Conservation (phyloP, 2,888 invertebrate species). For the Gibbula magus region DNA sequence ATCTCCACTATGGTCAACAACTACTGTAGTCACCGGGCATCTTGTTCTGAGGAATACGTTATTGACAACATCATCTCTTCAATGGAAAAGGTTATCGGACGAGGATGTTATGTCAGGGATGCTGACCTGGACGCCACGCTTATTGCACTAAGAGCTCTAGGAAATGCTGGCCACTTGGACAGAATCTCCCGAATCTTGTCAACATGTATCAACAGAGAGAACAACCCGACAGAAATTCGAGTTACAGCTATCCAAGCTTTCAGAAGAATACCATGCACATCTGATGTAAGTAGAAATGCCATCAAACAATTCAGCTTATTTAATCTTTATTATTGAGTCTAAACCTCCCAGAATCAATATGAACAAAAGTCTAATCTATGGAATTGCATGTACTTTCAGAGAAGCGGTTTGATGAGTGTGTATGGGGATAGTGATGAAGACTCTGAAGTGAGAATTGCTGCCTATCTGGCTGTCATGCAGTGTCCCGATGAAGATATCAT, state of each 20-base stretch:
- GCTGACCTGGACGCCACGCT: slow-evolving; percentile 75
- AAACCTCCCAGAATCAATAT: slow-evolving; percentile 76
- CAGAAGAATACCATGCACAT: slow-evolving; percentile 82
- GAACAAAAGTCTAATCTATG: too few relatives aligned
- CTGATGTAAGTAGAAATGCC: slow-evolving; percentile 66
- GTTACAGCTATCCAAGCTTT: slow-evolving; percentile 89
- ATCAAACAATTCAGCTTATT: slow-evolving; percentile 60
- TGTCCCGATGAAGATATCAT: slow-evolving; percentile 89
- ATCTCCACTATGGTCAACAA: slow-evolving; percentile 84
- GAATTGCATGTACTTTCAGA: slow-evolving; percentile 43
- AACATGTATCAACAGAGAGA: slow-evolving; percentile 74
- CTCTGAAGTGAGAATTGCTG: slow-evolving; percentile 88
- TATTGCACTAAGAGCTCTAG: slow-evolving; percentile 88
- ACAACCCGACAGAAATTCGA: slow-evolving; percentile 83
- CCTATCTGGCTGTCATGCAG: slow-evolving; percentile 91
- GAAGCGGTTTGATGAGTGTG: slow-evolving; percentile 77
- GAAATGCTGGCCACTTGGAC: slow-evolving; percentile 88
- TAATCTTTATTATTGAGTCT: slow-evolving; percentile 57
- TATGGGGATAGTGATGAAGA: slow-evolving; percentile 85
- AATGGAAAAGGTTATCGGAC: slow-evolving; percentile 50
- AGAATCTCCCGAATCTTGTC: slow-evolving; percentile 52
- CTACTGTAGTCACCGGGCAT: slow-evolving; percentile 79
- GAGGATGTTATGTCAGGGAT: slow-evolving; percentile 52
- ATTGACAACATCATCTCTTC: slow-evolving; percentile 69
- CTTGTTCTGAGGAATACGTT: slow-evolving; percentile 70